Base-by-base conservation (phyloP, 2,113 vertebrate species). In the Peromyscus californicus region DNA sequence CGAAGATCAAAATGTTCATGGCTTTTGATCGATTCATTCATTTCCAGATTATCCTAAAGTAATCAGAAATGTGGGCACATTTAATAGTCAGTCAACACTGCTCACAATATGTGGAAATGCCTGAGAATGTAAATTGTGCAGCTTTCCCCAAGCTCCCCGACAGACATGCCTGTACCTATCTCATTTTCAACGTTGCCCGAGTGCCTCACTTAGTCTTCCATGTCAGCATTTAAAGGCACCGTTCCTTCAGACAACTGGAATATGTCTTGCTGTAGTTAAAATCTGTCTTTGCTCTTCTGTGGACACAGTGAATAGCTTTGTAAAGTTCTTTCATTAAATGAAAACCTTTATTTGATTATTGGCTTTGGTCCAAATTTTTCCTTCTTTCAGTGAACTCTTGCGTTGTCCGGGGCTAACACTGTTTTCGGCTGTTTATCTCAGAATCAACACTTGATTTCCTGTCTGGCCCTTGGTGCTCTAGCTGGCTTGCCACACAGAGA, bases 11-110 rank as follows among this genome's bases (percentile, higher is more conserved):
- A 75, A 92, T 84, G 48, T 67, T 84, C 67, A 13, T 61, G 57
- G 33, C 13, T 94, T 95, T 70, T 82, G 26, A 94, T 65, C 7
- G 31, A 48, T 85, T 57, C 93, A 96, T 91, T 96, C 31, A 76
- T 10, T 82, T 96, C 12, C 78, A 92, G 95, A 94, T 61, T 88
- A 76, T 76, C 48, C 63, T 75, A 93, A 83, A 88, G 54, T 61
- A 95, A 79, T 10, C 65, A 67, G 89, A 79, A 88, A 76, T 65
- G 21, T 70, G 85, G 36, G 24, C 54, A 22, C 57, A 67, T 48
- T 70, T 90, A 91, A 83, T 3, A 51, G 9, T 54, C 31, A 89
- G 80, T 91, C 78, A 89, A 59, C 33, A 82, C 24, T 65, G n/a
- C 59, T 95, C 63, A 92, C 92, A 80, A 54, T 1, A 42, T 39